Conservation (phyloP, 1,140 invertebrate species). For the Halyomorpha halys region DNA sequence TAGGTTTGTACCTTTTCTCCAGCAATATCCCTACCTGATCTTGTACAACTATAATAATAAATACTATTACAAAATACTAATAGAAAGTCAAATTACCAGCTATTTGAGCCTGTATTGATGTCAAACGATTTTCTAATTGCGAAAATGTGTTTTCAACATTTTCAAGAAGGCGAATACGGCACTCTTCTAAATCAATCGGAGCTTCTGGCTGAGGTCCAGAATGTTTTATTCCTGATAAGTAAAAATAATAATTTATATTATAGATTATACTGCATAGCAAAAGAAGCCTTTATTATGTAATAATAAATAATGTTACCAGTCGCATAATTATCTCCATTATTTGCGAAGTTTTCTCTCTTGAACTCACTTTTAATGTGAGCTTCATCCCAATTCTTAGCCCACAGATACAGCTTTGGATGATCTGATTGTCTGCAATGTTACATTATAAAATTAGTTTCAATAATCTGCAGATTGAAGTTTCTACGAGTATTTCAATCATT, state of each 20-base stretch:
- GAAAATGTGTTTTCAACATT: constrained; percentile 66
- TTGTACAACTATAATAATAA: no score
- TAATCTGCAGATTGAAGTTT: no score
- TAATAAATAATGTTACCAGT: not conserved
- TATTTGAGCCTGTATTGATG: constrained; percentile 65
- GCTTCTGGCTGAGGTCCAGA: constrained; percentile 59
- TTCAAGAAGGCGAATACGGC: constrained; percentile 61
- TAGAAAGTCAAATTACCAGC: constrained; percentile 41
- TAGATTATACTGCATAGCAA: no score
- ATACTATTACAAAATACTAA: no score
- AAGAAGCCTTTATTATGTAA: no score
- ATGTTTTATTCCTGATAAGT: constrained; percentile 35
- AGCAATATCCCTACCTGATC: no score
- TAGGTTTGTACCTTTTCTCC: no score
- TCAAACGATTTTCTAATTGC: constrained; percentile 57
- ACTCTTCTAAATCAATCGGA: constrained; percentile 65
- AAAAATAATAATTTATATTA: not conserved
- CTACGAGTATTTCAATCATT: no score
- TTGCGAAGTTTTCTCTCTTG: not conserved
- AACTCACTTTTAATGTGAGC: not conserved
- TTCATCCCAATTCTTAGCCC: constrained; percentile 72
- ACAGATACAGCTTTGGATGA: constrained; percentile 73
- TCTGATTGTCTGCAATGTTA: constrained; percentile 48
- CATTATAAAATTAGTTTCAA: not conserved
- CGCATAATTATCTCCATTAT: not conserved